Base-by-base conservation (phyloP, 2,888 invertebrate genomes). In the Trichopria drosophilae region DNA sequence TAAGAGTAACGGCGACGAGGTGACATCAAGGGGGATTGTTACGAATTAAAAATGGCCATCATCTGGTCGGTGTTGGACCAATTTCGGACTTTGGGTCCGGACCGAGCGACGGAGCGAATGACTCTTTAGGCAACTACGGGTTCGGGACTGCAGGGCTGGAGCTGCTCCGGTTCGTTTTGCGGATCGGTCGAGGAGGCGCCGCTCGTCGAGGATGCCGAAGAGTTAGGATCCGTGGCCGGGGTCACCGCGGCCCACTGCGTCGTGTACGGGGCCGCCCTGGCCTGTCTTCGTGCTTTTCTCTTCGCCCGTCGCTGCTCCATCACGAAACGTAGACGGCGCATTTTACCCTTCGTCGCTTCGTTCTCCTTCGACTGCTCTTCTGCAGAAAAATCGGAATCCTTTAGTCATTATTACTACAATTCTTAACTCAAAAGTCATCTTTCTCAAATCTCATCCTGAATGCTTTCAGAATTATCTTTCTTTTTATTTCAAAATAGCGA, bases 261-360 rank as follows among this genome's bases (percentile, higher is more conserved):
- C 46, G 80, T 78, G 64, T 89, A 89, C 6, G 89, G 89, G 39
- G 83, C 75, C 3, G 82, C 81, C 69, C 89, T 82, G 32, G 87
- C 90, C 66, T 90, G 87, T 43, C 93, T 84, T 53, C 90, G 81
- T 58, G 91, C 80, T 62, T 78, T 76, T 35, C 82, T 75, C 32
- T 79, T 76, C 28, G 78, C 87, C 58, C 92, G 86, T 65, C 90
- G 84, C 74, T 94, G 91, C 64, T 92, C 92, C 90, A 95, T 90
- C 50, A 93, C 90, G 60, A 90, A 81, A 60, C 93, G 85, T 44
- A 94, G 79, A 59, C 90, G 90, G 68, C 92, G 89, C 75, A 94
- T 82, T 76, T 94, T 94, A 62, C 88, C 87, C 66, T 90, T 87
- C 6, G 90, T 88, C 63, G 88, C 88, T 61, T 84, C 82, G 71